Conservation (phyloP, 53 echinoderm and acorn worm genomes). For the Echinarachnius parma region DNA sequence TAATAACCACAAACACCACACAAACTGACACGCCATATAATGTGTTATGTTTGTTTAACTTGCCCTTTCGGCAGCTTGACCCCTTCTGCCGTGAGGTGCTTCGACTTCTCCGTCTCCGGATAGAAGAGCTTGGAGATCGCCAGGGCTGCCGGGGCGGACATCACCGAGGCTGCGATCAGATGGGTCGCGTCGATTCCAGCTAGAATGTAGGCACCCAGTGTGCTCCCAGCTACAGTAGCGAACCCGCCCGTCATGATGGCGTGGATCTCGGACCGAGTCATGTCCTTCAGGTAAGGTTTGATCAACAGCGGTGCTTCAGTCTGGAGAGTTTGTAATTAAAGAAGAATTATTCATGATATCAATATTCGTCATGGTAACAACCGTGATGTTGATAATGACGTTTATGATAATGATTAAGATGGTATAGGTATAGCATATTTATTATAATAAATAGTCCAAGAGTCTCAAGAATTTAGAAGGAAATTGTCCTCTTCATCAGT, state of each 20-base stretch:
- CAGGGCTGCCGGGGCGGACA: slow-evolving; percentile 78
- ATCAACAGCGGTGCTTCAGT: slow-evolving; percentile 67
- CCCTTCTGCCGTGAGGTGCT: slow-evolving; percentile 31
- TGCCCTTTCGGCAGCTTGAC: slow-evolving; percentile 61
- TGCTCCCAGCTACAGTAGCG: slow-evolving; percentile 65
- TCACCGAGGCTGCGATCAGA: slow-evolving; percentile 71
- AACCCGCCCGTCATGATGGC: slow-evolving; percentile 70
- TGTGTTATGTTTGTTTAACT: too few species aligned
- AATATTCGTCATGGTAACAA: too few species aligned
- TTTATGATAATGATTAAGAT: too few species aligned
- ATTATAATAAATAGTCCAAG: too few species aligned
- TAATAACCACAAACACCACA: too few species aligned
- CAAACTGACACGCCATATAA: too few species aligned
- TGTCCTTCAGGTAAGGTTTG: slow-evolving; percentile 61
- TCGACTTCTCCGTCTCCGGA: slow-evolving; percentile 66
- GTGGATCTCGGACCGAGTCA: slow-evolving; percentile 69
- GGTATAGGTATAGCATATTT: too few species aligned
- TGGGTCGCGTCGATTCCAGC: slow-evolving; percentile 67
- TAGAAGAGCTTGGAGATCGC: slow-evolving; percentile 76
- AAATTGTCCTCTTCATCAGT: too few species aligned
- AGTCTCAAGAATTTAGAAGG: too few species aligned
- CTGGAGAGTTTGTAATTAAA: too few species aligned
- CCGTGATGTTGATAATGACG: too few species aligned
- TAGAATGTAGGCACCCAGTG: slow-evolving; percentile 65
- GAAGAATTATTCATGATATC: too few species aligned